A percentile compares a stretch with the other conserved stretches of the same genome.
Evolutionary conservation across 2,888 invertebrate species (phyloP).

Genomic region (Dimorphilus gyrociliatus): DNA sequence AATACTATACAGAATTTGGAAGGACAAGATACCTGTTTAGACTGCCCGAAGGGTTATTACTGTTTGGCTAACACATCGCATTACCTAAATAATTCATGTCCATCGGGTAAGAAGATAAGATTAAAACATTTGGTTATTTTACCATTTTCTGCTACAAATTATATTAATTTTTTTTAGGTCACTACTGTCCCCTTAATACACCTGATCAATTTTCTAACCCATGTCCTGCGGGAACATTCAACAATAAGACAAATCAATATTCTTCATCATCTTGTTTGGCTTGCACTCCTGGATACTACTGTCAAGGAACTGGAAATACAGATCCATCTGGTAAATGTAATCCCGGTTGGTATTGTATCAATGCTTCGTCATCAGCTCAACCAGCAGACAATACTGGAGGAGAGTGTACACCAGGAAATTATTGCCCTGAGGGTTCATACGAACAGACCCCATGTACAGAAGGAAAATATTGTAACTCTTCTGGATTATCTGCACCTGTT

Average conservation of each 20-base stretch:
- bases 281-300: constrained; percentile 29
- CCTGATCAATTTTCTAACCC: constrained; percentile 17
- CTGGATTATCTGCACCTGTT: constrained; percentile 16
- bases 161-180: too few relatives aligned
- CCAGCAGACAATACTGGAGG: constrained; percentile 24
- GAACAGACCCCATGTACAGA: constrained; percentile 21
- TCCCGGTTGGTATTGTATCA: constrained; percentile 28
- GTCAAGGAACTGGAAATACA: constrained; percentile 21
- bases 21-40: constrained; percentile 15
- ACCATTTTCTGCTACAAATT: too few relatives aligned
- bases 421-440: constrained; percentile 23
- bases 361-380: constrained; percentile 17
- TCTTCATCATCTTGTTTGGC: constrained; percentile 14
- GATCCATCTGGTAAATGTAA: constrained; percentile 24
- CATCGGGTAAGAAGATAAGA: too few relatives aligned
- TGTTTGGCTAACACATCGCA: constrained; percentile 27
- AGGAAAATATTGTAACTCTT: constrained; percentile 24
- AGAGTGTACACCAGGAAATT: constrained; percentile 22
- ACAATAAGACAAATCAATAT: constrained; percentile 11
- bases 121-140: too few relatives aligned
- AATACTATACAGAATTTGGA: constrained; percentile 1
- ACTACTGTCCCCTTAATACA: constrained; percentile 23
- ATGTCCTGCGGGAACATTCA: constrained; percentile 26
- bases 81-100: constrained; percentile 20
- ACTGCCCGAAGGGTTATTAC: constrained; percentile 26